phyloP scores from a whole-genome alignment of 2,888 invertebrate genomes.

The Cyaniris semiargus region DNA sequence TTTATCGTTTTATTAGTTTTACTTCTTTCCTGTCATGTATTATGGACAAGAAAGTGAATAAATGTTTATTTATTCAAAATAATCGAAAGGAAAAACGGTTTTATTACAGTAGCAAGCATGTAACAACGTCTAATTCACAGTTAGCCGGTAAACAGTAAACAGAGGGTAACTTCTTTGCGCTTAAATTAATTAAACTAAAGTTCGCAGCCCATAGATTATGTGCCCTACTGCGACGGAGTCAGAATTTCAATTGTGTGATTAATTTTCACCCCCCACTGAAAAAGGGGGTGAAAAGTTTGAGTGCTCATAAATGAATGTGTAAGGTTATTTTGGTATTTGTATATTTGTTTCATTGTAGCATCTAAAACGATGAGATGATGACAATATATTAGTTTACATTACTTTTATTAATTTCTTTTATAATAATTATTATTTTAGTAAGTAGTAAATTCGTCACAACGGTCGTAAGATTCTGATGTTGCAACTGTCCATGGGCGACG shows the following conservation, averaged over 20 bases:
- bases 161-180: slow-evolving; percentile 15
- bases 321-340: background rate
- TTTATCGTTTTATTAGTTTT: too few species aligned
- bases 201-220: slow-evolving; percentile 3
- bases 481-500: too few species aligned
- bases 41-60: too few species aligned
- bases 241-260: slow-evolving; percentile 9
- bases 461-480: too few species aligned
- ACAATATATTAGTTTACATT: too few species aligned
- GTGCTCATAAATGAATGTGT: background rate
- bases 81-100: background rate
- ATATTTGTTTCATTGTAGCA: background rate
- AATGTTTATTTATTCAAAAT: background rate
- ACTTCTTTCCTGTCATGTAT: too few species aligned
- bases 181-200: slow-evolving; percentile 20
- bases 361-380: too few species aligned
- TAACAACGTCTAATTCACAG: background rate
- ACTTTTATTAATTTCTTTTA: too few species aligned
- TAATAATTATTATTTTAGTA: too few species aligned
- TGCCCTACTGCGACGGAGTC: background rate
- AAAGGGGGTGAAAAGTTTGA: background rate
- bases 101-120: background rate
- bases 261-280: background rate
- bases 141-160: background rate
- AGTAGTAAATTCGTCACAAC: too few species aligned